Percentiles rank a stretch among this genome's conserved stretches.
Conservation (phyloP, 2,113 vertebrate genomes). For the Hemicordylus capensis region DNA sequence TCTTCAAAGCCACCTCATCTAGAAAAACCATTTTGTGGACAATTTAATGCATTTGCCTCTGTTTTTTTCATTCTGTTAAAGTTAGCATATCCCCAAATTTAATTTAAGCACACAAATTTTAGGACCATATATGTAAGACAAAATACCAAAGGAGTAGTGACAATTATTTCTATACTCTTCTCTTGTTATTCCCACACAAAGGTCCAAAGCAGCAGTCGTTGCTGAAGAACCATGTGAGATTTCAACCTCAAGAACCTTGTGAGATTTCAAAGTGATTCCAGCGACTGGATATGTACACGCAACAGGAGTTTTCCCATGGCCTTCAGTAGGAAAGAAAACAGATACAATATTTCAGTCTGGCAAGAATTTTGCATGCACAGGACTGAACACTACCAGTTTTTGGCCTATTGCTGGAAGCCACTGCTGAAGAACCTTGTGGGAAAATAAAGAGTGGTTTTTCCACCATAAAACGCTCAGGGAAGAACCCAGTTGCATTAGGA, state of each 20-base stretch:
- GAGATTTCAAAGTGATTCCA: neutral
- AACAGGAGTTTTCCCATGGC: neutral
- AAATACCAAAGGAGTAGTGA: neutral
- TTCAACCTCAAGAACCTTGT: neutral
- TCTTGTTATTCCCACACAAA: neutral
- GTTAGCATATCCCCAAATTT: neutral
- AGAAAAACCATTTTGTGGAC: constrained; percentile 17
- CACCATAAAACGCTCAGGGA: neutral
- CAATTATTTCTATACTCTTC: too few relatives aligned
- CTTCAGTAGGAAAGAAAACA: neutral
- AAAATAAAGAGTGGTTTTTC: too few relatives aligned
- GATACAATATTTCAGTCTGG: neutral
- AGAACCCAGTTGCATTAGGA: neutral
- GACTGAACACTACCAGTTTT: neutral
- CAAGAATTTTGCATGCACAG: neutral
- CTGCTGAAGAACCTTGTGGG: too few relatives aligned
- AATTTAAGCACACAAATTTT: too few relatives aligned
- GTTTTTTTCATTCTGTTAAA: neutral
- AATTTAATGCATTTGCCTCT: neutral
- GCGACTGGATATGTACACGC: neutral
- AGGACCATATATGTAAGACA: too few relatives aligned
- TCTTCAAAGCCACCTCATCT: constrained; percentile 38
- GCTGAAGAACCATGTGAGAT: neutral
- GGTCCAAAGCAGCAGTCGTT: neutral
- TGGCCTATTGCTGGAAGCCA: neutral